Percentiles rank a stretch among this genome's conserved stretches.
phyloP scores from a whole-genome alignment of 2,797 vertebrate genomes.

The Malurus splendens region DNA sequence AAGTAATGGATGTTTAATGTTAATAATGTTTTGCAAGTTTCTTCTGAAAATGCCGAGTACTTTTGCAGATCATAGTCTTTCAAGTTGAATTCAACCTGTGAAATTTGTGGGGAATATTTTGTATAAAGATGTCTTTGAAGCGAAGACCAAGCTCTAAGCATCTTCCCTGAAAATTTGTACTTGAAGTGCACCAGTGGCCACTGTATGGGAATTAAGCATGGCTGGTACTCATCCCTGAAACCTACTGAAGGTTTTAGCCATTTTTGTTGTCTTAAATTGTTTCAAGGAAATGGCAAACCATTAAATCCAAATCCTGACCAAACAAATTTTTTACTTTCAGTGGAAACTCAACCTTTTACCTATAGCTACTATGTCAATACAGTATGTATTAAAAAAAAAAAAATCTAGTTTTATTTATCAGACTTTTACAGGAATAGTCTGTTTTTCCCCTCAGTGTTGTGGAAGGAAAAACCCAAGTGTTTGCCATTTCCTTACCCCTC shows the following conservation, averaged over 20 bases:
- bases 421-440: not conserved
- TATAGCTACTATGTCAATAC: not conserved
- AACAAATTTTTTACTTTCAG: not conserved
- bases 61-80: not conserved
- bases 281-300: not conserved
- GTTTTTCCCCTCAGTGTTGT: not conserved
- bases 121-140: not conserved
- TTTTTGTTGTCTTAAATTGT: not conserved
- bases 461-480: not conserved
- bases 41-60: not conserved
- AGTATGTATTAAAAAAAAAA: not conserved
- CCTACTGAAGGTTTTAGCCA: not conserved
- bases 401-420: not conserved
- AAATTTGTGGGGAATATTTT: not conserved
- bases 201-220: not conserved
- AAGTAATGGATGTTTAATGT: not conserved
- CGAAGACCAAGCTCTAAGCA: not conserved
- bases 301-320: not conserved
- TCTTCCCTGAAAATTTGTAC: not conserved
- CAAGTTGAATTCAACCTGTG: not conserved
- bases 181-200: not conserved
- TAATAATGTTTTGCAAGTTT: not conserved
- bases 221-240: not conserved
- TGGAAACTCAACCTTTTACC: not conserved
- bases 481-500: not conserved